Evolutionary conservation across 2,797 vertebrate species (phyloP).

Genomic region (Catostomus latipinnis): DNA sequence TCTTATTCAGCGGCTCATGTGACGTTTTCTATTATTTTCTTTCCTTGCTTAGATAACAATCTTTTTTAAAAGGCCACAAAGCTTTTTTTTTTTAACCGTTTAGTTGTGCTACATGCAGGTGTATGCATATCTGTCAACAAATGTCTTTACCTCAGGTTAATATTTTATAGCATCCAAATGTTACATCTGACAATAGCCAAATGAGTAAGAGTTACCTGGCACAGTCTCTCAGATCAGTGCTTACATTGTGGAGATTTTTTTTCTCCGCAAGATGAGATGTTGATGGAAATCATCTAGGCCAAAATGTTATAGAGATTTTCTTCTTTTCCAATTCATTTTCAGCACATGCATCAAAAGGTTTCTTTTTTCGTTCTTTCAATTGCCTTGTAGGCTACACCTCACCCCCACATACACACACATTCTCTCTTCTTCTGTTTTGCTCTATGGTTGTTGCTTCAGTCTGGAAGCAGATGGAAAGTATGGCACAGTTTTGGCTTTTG

Average conservation of each 20-base stretch:
- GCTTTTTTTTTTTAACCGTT: constrained; percentile 25
- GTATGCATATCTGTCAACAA: constrained; percentile 34
- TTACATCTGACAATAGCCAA: constrained; percentile 73
- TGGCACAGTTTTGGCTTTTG: constrained; percentile 96
- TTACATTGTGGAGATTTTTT: background rate
- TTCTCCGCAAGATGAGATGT: constrained; percentile 9
- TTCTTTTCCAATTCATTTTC: constrained; percentile 6
- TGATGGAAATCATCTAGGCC: background rate
- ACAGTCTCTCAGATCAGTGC: background rate
- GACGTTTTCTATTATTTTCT: constrained; percentile 62
- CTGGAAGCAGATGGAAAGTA: constrained; percentile 99
- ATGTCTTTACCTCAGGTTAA: constrained; percentile 74
- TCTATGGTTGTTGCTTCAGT: constrained; percentile 64
- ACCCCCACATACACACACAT: constrained; percentile 46
- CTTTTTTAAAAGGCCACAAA: constrained; percentile 60
- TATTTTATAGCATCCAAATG: constrained; percentile 86
- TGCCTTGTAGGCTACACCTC: constrained; percentile 20
- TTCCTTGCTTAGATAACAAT: constrained; percentile 55
- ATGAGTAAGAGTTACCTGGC: constrained; percentile 69
- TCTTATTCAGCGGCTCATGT: constrained; percentile 57
- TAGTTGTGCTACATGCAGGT: constrained; percentile 51
- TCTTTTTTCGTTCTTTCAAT: background rate
- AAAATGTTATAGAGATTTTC: background rate
- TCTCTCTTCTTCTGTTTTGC: constrained; percentile 53
- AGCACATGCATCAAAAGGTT: constrained; percentile 1